phyloP scores from a whole-genome alignment of 2,888 invertebrate genomes.

The Emmelina monodactyla region DNA sequence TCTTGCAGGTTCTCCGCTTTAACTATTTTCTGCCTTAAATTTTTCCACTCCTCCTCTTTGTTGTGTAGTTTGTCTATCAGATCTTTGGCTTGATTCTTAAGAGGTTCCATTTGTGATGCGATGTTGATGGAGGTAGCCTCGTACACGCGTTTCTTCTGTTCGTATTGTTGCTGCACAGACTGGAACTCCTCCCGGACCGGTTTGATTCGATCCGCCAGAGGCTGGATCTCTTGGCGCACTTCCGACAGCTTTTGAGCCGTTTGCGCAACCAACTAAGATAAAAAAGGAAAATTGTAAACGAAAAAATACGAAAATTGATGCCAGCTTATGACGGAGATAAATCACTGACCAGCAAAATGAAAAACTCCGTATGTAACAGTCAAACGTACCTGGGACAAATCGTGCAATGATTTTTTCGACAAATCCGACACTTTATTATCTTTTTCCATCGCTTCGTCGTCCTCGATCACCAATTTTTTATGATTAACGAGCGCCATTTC shows the following conservation, averaged over 20 bases:
- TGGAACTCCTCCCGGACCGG: constrained; percentile 72
- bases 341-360: background rate
- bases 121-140: constrained; percentile 70
- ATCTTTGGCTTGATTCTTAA: constrained; percentile 61
- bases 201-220: constrained; percentile 62
- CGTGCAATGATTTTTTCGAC: constrained; percentile 49
- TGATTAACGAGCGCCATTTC: constrained; percentile 59
- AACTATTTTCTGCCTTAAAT: constrained; percentile 59
- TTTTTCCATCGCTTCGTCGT: constrained; percentile 67
- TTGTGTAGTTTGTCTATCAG: constrained; percentile 57
- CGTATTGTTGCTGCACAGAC: constrained; percentile 70
- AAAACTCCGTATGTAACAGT: background rate
- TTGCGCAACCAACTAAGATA: constrained; percentile 64
- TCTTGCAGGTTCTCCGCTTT: constrained; percentile 63
- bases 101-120: constrained; percentile 62
- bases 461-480: constrained; percentile 54
- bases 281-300: background rate
- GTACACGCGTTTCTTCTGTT: constrained; percentile 72
- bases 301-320: background rate
- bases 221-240: constrained; percentile 55
- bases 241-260: constrained; percentile 64
- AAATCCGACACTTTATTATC: constrained; percentile 39
- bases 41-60: constrained; percentile 64
- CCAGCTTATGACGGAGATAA: background rate
- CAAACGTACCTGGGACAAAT: constrained; percentile 50